Evolutionary conservation across 2,888 invertebrate species (phyloP).

Genomic region (Norana najaformis): DNA sequence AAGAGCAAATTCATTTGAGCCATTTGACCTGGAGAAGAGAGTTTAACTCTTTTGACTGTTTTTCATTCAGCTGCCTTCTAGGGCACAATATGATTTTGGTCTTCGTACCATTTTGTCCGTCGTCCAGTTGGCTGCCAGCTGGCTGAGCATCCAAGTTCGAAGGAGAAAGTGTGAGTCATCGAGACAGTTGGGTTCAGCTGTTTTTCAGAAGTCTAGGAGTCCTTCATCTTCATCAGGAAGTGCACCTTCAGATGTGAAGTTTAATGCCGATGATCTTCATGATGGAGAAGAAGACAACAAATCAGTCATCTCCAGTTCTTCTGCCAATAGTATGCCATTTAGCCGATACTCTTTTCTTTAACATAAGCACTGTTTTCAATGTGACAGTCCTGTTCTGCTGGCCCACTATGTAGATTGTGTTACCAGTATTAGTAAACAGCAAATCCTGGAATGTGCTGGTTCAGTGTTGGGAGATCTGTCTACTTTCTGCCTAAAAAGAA

Average conservation of each 20-base stretch:
- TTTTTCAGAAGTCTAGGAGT: not conserved
- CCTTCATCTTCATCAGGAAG: not conserved
- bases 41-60: not conserved
- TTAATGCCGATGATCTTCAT: not conserved
- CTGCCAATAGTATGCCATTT: not conserved
- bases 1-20: not conserved
- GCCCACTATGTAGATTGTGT: no score
- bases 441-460: no score
- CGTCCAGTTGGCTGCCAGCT: slow-evolving; percentile 30
- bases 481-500: no score
- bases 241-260: not conserved
- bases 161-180: not conserved
- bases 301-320: not conserved
- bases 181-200: not conserved
- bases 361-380: not conserved
- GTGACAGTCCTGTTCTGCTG: no score
- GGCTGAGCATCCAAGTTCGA: slow-evolving; percentile 14
- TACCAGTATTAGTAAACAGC: no score
- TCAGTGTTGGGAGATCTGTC: no score
- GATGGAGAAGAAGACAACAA: not conserved
- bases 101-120: slow-evolving; percentile 36
- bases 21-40: not conserved
- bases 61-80: slow-evolving; percentile 37
- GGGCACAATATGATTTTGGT: slow-evolving; percentile 39
- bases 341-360: not conserved